Evolutionary conservation across 2,113 vertebrate species (phyloP).

Genomic region (Micronycteris hirsuta): DNA sequence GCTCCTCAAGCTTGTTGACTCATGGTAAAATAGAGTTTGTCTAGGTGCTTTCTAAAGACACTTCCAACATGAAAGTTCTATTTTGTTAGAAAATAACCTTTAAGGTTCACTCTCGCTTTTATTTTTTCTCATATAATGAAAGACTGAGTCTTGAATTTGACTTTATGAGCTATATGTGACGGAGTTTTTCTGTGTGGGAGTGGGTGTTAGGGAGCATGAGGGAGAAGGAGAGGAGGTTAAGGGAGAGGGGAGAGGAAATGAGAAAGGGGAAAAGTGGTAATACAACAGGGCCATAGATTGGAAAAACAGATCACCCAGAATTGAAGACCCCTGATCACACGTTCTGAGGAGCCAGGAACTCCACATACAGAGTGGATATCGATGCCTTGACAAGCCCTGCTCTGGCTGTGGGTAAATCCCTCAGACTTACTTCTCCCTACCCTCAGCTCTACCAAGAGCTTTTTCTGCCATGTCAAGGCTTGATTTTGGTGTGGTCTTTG

Average conservation of each 20-base stretch:
- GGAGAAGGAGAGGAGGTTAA: not conserved
- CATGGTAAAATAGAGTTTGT: not conserved
- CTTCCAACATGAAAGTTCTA: not conserved
- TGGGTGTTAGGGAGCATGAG: not conserved
- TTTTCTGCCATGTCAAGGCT: not conserved
- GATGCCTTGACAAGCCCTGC: not conserved
- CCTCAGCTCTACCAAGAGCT: not conserved
- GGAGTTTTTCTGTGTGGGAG: not conserved
- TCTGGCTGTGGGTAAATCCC: not conserved
- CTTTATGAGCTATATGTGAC: not conserved
- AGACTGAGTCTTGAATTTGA: not conserved
- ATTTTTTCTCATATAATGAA: not conserved
- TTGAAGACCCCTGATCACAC: not conserved
- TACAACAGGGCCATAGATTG: not conserved
- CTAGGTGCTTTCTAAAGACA: not conserved
- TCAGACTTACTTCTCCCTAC: not conserved
- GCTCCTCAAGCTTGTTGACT: not conserved
- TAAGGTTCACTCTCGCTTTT: not conserved
- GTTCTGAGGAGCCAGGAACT: not conserved
- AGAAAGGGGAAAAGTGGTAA: not conserved
- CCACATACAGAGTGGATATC: accelerated
- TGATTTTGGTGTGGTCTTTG: not conserved
- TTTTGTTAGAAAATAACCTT: not conserved
- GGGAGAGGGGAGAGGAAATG: not conserved
- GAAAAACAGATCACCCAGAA: not conserved